Evolutionary conservation across 2,888 invertebrate genomes (phyloP).

Genomic region (Habroteleia sp.): DNA sequence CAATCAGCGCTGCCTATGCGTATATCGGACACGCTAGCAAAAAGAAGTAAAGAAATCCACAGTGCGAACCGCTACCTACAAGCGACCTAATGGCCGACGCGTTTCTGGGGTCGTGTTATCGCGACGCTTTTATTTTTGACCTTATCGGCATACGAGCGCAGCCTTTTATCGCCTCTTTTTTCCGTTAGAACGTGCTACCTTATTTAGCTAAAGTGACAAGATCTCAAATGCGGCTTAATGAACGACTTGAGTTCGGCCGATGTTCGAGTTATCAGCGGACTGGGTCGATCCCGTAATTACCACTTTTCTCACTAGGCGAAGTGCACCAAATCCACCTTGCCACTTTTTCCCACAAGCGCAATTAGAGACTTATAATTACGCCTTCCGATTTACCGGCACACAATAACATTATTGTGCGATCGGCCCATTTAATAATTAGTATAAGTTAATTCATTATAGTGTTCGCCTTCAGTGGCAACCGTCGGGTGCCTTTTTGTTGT

Average conservation of each 20-base stretch:
- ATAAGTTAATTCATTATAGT: constrained; percentile 43
- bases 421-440: constrained; percentile 47
- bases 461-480: constrained; percentile 28
- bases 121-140: constrained; percentile 47
- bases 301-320: constrained; percentile 24
- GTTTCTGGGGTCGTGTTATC: constrained; percentile 66
- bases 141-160: constrained; percentile 46
- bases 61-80: constrained; percentile 65
- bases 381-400: too few species aligned
- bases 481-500: constrained; percentile 5
- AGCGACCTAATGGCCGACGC: constrained; percentile 60
- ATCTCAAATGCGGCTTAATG: constrained; percentile 45
- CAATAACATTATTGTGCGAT: constrained; percentile 1
- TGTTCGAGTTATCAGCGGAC: constrained; percentile 25
- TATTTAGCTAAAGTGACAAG: constrained; percentile 54
- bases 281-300: constrained; percentile 20
- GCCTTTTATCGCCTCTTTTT: constrained; percentile 51
- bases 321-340: background rate
- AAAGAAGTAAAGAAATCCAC: constrained; percentile 43
- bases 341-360: background rate
- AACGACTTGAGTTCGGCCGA: constrained; percentile 46
- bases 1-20: constrained; percentile 71
- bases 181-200: constrained; percentile 43
- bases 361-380: too few species aligned
- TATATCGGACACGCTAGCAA: constrained; percentile 51